These are phyloP conservation scores for Danio rerio DNA, from an alignment of 2,113 vertebrate genomes.

Conservation along the genomic window DNA sequence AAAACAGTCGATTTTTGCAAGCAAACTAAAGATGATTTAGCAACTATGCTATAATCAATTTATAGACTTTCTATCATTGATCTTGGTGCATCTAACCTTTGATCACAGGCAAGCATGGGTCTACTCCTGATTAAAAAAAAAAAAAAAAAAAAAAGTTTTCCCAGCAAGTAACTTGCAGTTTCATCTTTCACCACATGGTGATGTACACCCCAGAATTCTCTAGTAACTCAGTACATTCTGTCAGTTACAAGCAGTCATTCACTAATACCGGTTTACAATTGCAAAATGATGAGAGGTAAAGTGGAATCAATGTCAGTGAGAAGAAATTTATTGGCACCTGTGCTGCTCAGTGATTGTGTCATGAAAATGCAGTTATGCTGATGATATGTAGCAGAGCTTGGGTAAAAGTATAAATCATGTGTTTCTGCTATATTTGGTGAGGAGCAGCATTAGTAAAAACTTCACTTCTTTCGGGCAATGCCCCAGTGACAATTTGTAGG, in stretches of 20 bases:
- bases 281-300: not conserved
- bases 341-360: not conserved
- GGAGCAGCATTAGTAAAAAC: conserved; percentile 43
- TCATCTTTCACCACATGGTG: conserved; percentile 3
- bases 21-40: too few species aligned
- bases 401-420: not conserved
- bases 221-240: conserved; percentile 1
- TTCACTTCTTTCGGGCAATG: conserved; percentile 8
- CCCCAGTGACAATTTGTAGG: not conserved
- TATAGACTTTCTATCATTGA: too few species aligned
- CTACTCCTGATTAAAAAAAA: too few species aligned
- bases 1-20: too few species aligned
- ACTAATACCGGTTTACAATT: not conserved
- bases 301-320: not conserved
- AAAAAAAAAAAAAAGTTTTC: too few species aligned
- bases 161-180: conserved; percentile 1
- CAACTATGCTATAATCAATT: too few species aligned
- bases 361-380: not conserved
- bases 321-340: not conserved
- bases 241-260: conserved; percentile 2
- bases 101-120: not conserved
- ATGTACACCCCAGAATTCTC: not conserved
- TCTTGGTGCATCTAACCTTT: too few species aligned
- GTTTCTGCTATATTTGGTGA: conserved; percentile 15
- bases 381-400: not conserved